These are phyloP conservation scores for Drosophila azteca DNA, from an alignment of 1,140 invertebrate species.

Conservation along the genomic window DNA sequence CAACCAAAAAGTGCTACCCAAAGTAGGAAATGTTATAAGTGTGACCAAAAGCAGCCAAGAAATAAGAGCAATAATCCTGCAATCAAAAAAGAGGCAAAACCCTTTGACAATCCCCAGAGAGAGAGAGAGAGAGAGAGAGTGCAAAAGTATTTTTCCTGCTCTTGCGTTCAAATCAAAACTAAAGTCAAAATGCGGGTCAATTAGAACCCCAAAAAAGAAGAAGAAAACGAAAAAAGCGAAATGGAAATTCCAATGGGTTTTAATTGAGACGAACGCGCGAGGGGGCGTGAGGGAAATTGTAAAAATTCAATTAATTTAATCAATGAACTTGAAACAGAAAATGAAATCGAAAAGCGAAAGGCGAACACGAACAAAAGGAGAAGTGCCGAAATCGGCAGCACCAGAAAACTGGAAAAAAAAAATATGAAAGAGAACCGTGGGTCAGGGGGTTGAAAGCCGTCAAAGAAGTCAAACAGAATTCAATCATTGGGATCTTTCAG, in stretches of 20 bases:
- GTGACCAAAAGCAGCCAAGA: not conserved
- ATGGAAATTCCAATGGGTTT: constrained; percentile 5
- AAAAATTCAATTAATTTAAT: constrained; percentile 63
- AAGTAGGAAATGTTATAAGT: not conserved
- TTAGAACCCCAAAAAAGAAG: constrained; percentile 21
- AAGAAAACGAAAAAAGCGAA: constrained; percentile 4
- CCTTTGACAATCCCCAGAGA: constrained; percentile 2
- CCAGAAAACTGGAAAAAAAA: not conserved
- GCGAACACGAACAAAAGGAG: not conserved
- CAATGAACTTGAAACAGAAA: constrained; percentile 68
- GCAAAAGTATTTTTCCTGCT: not conserved
- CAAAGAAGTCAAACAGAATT: constrained; percentile 8
- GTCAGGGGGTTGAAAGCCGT: no score
- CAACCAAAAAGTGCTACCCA: constrained; percentile 6
- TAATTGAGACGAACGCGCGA: constrained; percentile 28
- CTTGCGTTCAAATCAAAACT: constrained; percentile 21
- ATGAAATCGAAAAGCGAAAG: constrained; percentile 1
- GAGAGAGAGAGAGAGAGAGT: not conserved
- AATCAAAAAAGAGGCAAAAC: not conserved
- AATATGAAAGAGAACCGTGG: not conserved
- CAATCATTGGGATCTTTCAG: not conserved
- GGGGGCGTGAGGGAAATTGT: constrained; percentile 17
- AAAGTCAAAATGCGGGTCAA: constrained; percentile 30
- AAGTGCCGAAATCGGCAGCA: not conserved
- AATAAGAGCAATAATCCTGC: not conserved